Conservation (phyloP, 2,113 vertebrate genomes). For the Cathartes aura region DNA sequence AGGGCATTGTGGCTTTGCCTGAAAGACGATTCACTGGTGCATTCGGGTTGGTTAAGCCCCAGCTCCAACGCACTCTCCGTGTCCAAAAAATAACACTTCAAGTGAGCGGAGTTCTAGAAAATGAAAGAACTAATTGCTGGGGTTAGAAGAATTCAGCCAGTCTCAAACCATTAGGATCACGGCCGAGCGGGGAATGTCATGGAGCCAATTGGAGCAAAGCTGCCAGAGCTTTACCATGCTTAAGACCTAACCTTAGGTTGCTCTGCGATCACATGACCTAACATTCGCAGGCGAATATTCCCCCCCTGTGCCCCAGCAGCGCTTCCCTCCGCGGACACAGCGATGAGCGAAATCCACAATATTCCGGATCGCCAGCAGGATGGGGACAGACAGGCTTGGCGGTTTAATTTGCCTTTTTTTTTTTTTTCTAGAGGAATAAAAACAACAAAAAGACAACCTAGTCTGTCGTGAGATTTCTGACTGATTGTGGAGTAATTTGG, state of each 20-base stretch:
- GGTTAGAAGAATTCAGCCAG: constrained; percentile 65
- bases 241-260: constrained; percentile 26
- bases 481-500: constrained; percentile 70
- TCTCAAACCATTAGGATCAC: constrained; percentile 68
- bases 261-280: constrained; percentile 4
- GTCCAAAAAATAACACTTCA: constrained; percentile 51
- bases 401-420: constrained; percentile 5
- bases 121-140: constrained; percentile 64
- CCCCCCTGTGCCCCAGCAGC: not conserved
- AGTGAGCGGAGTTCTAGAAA: constrained; percentile 36
- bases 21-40: not conserved
- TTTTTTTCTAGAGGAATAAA: constrained; percentile 30
- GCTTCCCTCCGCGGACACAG: not conserved
- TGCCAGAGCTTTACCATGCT: constrained; percentile 13
- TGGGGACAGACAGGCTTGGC: not conserved
- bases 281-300: not conserved
- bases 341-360: not conserved
- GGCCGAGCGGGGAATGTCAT: constrained; percentile 42
- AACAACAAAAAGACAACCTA: constrained; percentile 69
- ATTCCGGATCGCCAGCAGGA: not conserved
- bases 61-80: not conserved
- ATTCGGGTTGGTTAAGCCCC: not conserved
- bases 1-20: not conserved
- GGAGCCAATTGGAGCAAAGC: constrained; percentile 67
- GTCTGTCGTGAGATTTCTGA: constrained; percentile 64